These are phyloP conservation scores for Acronicta leporina DNA, from an alignment of 2,888 invertebrate genomes.

Conservation along the genomic window DNA sequence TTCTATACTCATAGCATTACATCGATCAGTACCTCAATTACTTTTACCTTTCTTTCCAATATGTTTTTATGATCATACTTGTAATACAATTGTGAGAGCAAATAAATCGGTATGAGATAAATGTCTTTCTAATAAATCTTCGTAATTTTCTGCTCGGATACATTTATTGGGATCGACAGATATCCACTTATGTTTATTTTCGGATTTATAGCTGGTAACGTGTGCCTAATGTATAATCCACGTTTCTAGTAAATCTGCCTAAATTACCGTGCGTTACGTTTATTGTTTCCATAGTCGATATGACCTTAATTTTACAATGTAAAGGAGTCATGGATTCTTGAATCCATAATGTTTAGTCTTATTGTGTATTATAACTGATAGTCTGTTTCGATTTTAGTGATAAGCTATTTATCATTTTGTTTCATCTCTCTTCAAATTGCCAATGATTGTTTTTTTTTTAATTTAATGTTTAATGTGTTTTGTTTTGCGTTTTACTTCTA, in stretches of 20 bases:
- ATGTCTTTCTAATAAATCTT: slow-evolving; percentile 31
- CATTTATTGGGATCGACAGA: slow-evolving; percentile 29
- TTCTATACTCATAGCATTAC: neutral
- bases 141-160: slow-evolving; percentile 37
- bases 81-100: slow-evolving; percentile 9
- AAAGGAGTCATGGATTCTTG: neutral
- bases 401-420: neutral
- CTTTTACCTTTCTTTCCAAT: neutral
- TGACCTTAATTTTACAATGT: neutral
- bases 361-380: no score
- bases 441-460: no score
- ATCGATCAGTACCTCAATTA: slow-evolving; percentile 4
- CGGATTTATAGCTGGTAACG: slow-evolving; percentile 14
- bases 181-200: slow-evolving; percentile 32
- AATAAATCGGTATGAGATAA: slow-evolving; percentile 29
- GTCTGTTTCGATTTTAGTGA: no score
- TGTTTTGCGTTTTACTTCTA: no score
- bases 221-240: slow-evolving; percentile 22
- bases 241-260: slow-evolving; percentile 22
- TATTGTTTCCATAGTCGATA: slow-evolving; percentile 6
- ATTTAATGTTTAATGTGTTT: no score
- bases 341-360: no score
- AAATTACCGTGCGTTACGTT: slow-evolving; percentile 3
- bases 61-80: slow-evolving; percentile 7
- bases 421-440: no score